Evolutionary conservation across 92 coral and sea anemone species (phyloP).

Genomic region (Umimayanthus kanabou): DNA sequence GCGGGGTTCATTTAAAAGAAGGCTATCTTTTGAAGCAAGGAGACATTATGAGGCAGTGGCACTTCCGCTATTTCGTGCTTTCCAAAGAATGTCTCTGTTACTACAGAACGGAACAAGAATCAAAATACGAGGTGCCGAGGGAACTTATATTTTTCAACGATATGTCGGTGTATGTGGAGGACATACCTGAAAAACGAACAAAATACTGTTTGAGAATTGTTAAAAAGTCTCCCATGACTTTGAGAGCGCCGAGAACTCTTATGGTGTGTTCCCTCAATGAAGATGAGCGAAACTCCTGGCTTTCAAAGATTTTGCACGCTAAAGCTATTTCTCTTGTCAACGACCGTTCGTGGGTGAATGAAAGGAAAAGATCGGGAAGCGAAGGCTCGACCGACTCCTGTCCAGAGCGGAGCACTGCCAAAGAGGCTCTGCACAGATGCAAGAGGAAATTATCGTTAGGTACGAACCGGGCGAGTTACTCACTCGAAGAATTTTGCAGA

Average conservation of each 20-base stretch:
- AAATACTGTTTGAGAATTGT: conserved; percentile 77
- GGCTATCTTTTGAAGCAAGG: conserved; percentile 87
- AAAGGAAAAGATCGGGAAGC: conserved; percentile 33
- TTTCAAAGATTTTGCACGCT: conserved; percentile 73
- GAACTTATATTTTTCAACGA: conserved; percentile 87
- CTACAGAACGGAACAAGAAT: conserved; percentile 67
- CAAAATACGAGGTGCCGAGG: conserved; percentile 63
- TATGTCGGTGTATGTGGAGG: conserved; percentile 80
- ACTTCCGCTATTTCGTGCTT: conserved; percentile 78
- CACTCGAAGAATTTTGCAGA: conserved; percentile 27
- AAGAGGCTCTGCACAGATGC: conserved; percentile 64
- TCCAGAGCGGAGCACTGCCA: conserved; percentile 49
- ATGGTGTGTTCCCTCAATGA: conserved; percentile 50
- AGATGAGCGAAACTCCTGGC: conserved; percentile 78
- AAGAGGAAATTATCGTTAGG: conserved; percentile 62
- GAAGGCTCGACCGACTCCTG: conserved; percentile 4
- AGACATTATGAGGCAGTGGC: conserved; percentile 82
- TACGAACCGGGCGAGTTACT: conserved; percentile 27
- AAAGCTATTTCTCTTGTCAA: conserved; percentile 69
- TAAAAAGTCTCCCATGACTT: conserved; percentile 57
- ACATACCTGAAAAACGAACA: conserved; percentile 58
- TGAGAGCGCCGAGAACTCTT: conserved; percentile 36
- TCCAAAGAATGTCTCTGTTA: conserved; percentile 86
- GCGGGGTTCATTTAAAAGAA: conserved; percentile 43
- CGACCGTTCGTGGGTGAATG: conserved; percentile 67